Conservation (phyloP, 2,113 vertebrate genomes). For the Artemisiospiza belli region DNA sequence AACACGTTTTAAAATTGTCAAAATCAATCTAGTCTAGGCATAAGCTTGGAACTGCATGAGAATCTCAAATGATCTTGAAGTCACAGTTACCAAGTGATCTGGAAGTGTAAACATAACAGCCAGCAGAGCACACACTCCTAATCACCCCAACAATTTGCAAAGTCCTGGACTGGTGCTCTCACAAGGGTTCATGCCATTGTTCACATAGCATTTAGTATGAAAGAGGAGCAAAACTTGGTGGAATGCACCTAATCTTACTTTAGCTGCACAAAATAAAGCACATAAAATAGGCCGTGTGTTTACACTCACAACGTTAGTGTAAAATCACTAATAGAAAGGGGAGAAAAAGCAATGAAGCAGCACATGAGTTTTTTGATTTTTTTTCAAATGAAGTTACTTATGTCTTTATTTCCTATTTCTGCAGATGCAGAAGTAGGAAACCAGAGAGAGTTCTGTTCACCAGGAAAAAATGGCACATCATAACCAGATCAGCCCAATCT, state of each 20-base stretch:
- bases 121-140: neutral
- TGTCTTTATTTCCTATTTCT: neutral
- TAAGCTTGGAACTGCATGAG: neutral
- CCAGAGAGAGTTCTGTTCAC: neutral
- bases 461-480: neutral
- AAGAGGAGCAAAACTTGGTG: neutral
- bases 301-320: neutral
- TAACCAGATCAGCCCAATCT: neutral
- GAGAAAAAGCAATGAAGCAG: neutral
- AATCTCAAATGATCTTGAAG: neutral
- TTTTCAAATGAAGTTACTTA: neutral
- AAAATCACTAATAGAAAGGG: neutral
- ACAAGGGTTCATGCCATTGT: neutral
- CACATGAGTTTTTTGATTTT: neutral
- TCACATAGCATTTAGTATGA: neutral
- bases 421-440: neutral
- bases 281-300: neutral
- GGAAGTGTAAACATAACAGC: neutral
- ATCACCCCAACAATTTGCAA: neutral
- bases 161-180: neutral
- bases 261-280: neutral
- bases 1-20: neutral
- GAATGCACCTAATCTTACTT: neutral
- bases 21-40: neutral
- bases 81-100: neutral